Base-by-base conservation (phyloP, 2,888 invertebrate species). In the Leptothorax acervorum region DNA sequence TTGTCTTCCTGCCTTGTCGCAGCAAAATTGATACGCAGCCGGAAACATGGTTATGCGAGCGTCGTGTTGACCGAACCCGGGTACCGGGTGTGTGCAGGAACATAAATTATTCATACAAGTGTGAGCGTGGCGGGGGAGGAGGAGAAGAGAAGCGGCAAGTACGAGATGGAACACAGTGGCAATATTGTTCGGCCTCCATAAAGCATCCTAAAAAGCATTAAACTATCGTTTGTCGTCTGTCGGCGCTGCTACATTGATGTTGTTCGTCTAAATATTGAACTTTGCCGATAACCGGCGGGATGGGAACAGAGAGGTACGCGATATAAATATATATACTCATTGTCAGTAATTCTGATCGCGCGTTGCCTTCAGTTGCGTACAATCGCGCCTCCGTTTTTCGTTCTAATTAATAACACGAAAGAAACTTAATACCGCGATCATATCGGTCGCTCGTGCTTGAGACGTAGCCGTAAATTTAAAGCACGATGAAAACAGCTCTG, bases 91-190 rank as follows among this genome's bases (percentile, higher is more conserved):
- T 73, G 18, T 78, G 42, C 68, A 78, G 68, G 42, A 55, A 42
- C 78, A 78, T 78, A 78, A 78, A 78, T 78, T 78, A 78, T 78
- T 78, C 78, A 78, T 78, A 31, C 78, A 78, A 55, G 78, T 68
- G 78, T n/a, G 55, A 53, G 28, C 39, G 53, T 23, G 11, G 12
- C 11, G n/a, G n/a, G 18, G 5, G 31, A 8, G 23, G 6, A 39
- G 39, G 8, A 23, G 23, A 12, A 11, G 39, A 35, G 35, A 6
- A 15, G 74, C n/a, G n/a, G 35, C 62, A 51, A 39, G 63, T n/a
- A 39, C 23, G 23, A 11, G 63, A 51, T n/a, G 53, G 18, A 53
- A 66, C 42, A 76, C 51, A 66, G 39, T 28, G 66, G 42, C 68
- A 78, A 68, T 78, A 78, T 78, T 78, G 78, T 68, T 31, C 75